phyloP scores from a whole-genome alignment of 2,888 invertebrate species.

The Bellardia bayeri region DNA sequence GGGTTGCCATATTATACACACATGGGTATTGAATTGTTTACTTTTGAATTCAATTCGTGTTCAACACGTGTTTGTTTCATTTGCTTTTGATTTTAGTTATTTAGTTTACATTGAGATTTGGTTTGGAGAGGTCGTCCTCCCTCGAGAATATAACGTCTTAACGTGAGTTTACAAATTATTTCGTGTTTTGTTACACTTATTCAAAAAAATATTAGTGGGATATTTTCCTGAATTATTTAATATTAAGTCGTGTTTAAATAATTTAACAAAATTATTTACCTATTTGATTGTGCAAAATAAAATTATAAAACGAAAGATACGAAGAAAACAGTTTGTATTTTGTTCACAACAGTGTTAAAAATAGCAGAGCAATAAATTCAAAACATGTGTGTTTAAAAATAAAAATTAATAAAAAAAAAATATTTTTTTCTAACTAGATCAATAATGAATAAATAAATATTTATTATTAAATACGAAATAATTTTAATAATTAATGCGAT shows the following conservation, averaged over 20 bases:
- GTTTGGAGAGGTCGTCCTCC: constrained; percentile 48
- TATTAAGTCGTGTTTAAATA: constrained; percentile 10
- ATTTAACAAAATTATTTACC: neutral
- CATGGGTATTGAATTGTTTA: constrained; percentile 43
- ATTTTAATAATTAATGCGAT: neutral
- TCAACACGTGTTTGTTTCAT: constrained; percentile 60
- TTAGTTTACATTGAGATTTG: constrained; percentile 62
- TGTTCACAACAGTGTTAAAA: neutral
- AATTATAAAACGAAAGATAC: constrained; percentile 2
- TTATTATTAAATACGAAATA: neutral
- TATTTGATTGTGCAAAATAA: constrained; percentile 7
- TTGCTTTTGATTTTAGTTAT: constrained; percentile 40
- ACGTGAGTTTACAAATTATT: constrained; percentile 27
- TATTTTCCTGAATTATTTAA: constrained; percentile 36
- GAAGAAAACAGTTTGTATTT: neutral
- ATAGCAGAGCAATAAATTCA: neutral
- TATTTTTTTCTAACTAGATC: too few species aligned
- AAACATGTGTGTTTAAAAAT: neutral
- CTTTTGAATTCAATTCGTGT: constrained; percentile 31
- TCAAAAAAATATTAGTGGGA: constrained; percentile 7
- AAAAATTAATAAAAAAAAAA: too few species aligned
- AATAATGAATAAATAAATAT: too few species aligned
- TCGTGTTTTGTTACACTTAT: constrained; percentile 4
- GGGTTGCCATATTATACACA: constrained; percentile 57
- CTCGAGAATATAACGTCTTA: constrained; percentile 14